phyloP scores from a whole-genome alignment of 92 coral and sea anemone genomes.

The Siderastrea siderea region DNA sequence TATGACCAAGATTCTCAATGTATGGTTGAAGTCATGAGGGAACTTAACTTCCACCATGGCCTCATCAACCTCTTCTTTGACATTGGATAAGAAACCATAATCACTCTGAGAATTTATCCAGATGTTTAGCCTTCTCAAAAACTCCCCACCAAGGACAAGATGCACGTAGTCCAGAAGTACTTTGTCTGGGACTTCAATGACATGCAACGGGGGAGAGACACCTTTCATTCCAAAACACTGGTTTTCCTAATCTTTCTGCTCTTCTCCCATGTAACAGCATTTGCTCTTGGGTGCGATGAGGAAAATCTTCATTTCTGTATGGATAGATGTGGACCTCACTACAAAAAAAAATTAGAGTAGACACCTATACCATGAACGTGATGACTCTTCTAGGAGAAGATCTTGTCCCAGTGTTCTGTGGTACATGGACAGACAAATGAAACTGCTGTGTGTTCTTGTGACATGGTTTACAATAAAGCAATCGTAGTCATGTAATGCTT shows the following conservation, averaged over 20 bases:
- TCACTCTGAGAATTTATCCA: constrained; percentile 12
- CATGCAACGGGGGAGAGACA: not conserved
- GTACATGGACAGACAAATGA: no score
- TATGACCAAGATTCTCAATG: not conserved
- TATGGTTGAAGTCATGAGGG: constrained; percentile 19
- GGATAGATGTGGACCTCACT: no score
- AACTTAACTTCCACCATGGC: not conserved
- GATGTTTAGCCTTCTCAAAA: constrained; percentile 7
- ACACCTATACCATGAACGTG: no score
- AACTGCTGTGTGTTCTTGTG: no score
- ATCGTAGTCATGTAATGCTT: no score
- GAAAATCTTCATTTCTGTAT: no score
- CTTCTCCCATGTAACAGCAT: not conserved
- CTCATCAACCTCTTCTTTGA: not conserved
- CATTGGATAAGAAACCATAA: not conserved
- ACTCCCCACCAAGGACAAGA: constrained; percentile 50
- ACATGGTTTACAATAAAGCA: no score
- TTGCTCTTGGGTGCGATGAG: not conserved
- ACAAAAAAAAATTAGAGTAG: no score
- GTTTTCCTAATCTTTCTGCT: constrained; percentile 19
- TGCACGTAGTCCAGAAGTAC: constrained; percentile 49
- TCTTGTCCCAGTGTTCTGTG: no score
- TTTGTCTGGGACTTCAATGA: constrained; percentile 22
- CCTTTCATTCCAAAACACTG: constrained; percentile 28
- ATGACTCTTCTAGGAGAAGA: no score